phyloP scores from a whole-genome alignment of 2,888 invertebrate species.

The Conomelus anceps region DNA sequence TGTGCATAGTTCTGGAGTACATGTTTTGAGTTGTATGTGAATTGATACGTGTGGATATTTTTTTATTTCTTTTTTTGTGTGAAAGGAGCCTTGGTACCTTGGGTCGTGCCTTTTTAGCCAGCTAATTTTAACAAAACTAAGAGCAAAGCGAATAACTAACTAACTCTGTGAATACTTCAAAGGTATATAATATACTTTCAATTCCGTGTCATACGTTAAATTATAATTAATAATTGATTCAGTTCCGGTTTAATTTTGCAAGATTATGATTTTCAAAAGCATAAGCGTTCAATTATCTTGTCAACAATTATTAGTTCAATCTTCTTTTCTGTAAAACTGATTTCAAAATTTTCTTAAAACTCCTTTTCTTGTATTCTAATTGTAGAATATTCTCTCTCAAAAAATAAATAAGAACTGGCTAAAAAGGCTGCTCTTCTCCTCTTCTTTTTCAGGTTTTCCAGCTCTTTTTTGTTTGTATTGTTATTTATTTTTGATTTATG shows the following conservation, averaged over 20 bases:
- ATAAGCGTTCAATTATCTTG: too few relatives aligned
- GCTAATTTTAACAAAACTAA: background rate
- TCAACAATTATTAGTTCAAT: too few relatives aligned
- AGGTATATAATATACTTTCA: too few relatives aligned
- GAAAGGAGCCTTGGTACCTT: conserved; percentile 21
- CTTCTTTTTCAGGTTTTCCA: conserved; percentile 28
- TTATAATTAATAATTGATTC: too few relatives aligned
- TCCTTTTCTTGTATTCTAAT: background rate
- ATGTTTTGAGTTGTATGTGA: background rate
- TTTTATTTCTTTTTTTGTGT: conserved; percentile 8
- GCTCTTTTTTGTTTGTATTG: conserved; percentile 1
- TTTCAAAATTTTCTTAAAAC: background rate
- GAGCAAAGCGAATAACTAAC: too few relatives aligned
- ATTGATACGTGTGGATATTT: background rate
- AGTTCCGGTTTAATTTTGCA: too few relatives aligned
- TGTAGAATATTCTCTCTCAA: background rate
- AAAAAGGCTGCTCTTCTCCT: conserved; percentile 28
- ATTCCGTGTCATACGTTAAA: too few relatives aligned
- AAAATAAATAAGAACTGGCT: conserved; percentile 18
- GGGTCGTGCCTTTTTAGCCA: conserved; percentile 26
- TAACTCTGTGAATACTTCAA: too few relatives aligned
- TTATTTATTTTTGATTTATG: background rate
- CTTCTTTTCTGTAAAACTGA: too few relatives aligned
- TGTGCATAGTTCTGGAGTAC: background rate
- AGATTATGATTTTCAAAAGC: too few relatives aligned